phyloP scores from a whole-genome alignment of 2,888 invertebrate species.

The Sphinx pinastri region DNA sequence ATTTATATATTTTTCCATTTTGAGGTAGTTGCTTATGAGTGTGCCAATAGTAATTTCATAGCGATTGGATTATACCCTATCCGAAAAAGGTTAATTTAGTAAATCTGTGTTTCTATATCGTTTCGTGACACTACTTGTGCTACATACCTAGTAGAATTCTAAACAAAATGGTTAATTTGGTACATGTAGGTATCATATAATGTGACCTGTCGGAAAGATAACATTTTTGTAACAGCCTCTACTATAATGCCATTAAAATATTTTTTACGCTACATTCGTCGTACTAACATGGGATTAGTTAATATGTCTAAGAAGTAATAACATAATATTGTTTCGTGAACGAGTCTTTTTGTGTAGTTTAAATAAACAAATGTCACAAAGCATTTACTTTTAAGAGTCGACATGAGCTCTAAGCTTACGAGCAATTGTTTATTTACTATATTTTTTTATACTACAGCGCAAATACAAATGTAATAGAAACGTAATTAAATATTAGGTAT shows the following conservation, averaged over 20 bases:
- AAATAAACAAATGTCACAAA: slow-evolving; percentile 60
- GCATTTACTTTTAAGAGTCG: slow-evolving; percentile 62
- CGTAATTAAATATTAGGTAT: neutral
- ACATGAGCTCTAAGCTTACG: slow-evolving; percentile 53
- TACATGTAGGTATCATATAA: slow-evolving; percentile 33
- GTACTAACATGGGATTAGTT: slow-evolving; percentile 39
- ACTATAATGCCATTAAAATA: slow-evolving; percentile 38
- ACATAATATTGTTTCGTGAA: slow-evolving; percentile 37
- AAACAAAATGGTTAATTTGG: neutral
- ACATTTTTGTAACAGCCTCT: slow-evolving; percentile 36
- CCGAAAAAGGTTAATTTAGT: too few relatives aligned
- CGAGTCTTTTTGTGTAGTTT: slow-evolving; percentile 39
- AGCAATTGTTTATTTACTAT: slow-evolving; percentile 31
- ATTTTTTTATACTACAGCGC: slow-evolving; percentile 31
- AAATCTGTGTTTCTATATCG: too few relatives aligned
- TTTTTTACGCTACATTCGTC: slow-evolving; percentile 36
- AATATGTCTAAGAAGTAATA: slow-evolving; percentile 42
- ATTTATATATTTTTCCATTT: neutral
- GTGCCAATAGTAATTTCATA: too few relatives aligned
- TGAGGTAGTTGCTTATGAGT: neutral
- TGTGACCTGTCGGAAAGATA: slow-evolving; percentile 39
- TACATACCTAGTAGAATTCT: too few relatives aligned
- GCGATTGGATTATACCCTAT: too few relatives aligned
- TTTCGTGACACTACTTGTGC: too few relatives aligned
- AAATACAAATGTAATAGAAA: slow-evolving; percentile 32